Evolutionary conservation across 92 coral and sea anemone genomes (phyloP), one percentile per base, ranked within the genome.

Genomic region (Porites lobata): DNA sequence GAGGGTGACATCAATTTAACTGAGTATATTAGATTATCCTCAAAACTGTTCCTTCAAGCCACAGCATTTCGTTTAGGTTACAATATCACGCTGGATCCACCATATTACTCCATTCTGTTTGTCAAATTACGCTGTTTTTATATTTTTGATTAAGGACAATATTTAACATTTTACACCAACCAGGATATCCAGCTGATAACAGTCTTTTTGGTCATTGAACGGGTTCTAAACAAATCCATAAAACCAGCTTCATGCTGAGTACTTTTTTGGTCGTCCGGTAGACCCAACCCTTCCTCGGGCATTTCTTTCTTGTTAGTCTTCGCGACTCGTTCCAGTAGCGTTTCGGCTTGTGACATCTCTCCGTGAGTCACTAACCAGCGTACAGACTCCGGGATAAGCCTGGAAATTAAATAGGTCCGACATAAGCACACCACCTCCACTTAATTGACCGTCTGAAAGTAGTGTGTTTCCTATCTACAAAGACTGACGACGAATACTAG

Each of bases 141-240:
- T 54, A 54, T 54, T 10, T 54, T 38, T 38, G 47, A 38, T 3
- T 38, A 13, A 54, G 14, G 59, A 54, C 14, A 54, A 54, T 54
- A 13, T 13, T 9, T 54, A 10, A 38, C 22, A 56, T 13, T 22
- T 13, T 15, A 9, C 15, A 12, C 95, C 89, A 77, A 96, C 99
- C 99, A 98, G 50, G 98, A 96, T 50, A 98, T 78, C 99, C 99
- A 98, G 50, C 96, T 92, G 32, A 94, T 92, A 9, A 98, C 20
- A 18, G 98, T 96, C 74, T 91, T 98, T 84, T 92, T 92, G 17
- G 95, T 83, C 95, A 98, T 96, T 9, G 94, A 85, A 17, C 94
- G 80, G 52, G 91, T 76, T 21, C 94, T 72, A 76, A 98, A 98
- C 77, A 98, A 83, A 69, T 98, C 99, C 65, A 93, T 78, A 65